Conservation (phyloP, 2,888 invertebrate species). For the Hyles lineata region DNA sequence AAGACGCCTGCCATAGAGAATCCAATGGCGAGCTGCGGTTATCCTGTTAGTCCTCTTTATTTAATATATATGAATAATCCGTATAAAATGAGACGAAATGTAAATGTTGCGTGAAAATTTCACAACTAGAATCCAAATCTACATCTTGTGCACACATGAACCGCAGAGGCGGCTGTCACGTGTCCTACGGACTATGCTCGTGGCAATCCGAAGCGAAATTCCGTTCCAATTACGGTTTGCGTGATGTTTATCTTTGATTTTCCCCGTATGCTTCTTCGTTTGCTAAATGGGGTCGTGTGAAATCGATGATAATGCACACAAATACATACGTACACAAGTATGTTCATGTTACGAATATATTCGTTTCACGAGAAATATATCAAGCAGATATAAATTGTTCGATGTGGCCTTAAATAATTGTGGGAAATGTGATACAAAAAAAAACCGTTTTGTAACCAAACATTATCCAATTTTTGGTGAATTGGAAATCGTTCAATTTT, state of each 20-base stretch:
- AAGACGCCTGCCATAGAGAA: too few species aligned
- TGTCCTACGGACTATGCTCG: background rate
- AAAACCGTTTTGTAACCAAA: too few species aligned
- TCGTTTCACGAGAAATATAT: too few species aligned
- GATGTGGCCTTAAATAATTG: too few species aligned
- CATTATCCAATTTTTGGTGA: too few species aligned
- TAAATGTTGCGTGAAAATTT: background rate
- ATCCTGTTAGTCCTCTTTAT: background rate
- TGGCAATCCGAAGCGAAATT: slow-evolving; percentile 12
- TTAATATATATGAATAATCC: background rate
- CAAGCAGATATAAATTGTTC: too few species aligned
- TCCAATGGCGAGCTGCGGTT: too few species aligned
- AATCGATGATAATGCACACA: background rate
- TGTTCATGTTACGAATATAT: too few species aligned
- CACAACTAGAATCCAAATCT: background rate
- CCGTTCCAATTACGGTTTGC: background rate
- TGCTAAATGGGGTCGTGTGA: background rate
- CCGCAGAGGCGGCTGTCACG: slow-evolving; percentile 13
- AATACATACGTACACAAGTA: too few species aligned
- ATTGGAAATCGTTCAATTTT: too few species aligned
- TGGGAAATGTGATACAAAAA: too few species aligned
- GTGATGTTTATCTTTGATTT: background rate
- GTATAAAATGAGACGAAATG: background rate
- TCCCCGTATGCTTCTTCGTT: background rate
- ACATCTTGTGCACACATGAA: slow-evolving; percentile 3